These are phyloP conservation scores for Apodemus speciosus DNA, from an alignment of 2,113 vertebrate species.

Conservation along the genomic window DNA sequence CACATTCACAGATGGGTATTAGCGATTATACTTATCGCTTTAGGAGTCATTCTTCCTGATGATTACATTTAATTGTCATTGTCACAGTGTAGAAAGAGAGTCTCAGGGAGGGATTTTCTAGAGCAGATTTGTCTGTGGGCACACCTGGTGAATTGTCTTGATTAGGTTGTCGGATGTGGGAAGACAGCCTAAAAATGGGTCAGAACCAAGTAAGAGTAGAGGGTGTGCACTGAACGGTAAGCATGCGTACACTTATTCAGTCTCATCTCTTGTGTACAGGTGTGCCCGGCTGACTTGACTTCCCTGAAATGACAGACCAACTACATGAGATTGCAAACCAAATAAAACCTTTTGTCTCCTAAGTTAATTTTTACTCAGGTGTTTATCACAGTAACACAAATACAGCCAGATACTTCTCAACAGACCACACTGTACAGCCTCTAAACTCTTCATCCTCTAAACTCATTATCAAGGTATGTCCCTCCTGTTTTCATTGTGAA, in stretches of 20 bases:
- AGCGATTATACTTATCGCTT: background rate
- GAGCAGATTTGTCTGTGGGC: background rate
- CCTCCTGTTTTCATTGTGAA: background rate
- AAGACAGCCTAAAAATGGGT: background rate
- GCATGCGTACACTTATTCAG: background rate
- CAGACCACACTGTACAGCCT: background rate
- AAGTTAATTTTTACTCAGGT: too few relatives aligned
- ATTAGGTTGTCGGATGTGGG: background rate
- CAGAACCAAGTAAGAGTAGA: background rate
- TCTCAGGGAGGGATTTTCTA: background rate
- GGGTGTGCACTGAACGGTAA: background rate
- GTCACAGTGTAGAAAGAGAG: background rate
- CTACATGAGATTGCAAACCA: too few relatives aligned
- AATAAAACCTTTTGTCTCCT: background rate
- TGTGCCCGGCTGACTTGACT: background rate
- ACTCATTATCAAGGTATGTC: background rate
- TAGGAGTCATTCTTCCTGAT: background rate
- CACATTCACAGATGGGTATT: background rate
- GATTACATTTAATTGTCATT: background rate
- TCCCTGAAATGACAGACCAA: background rate
- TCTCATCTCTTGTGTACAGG: too few relatives aligned
- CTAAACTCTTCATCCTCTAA: background rate
- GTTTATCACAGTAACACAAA: background rate
- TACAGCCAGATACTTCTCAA: background rate
- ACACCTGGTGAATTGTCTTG: background rate